Percentiles rank a stretch among this genome's conserved stretches.
Conservation (phyloP, 2,797 vertebrate genomes). For the Picus viridis region DNA sequence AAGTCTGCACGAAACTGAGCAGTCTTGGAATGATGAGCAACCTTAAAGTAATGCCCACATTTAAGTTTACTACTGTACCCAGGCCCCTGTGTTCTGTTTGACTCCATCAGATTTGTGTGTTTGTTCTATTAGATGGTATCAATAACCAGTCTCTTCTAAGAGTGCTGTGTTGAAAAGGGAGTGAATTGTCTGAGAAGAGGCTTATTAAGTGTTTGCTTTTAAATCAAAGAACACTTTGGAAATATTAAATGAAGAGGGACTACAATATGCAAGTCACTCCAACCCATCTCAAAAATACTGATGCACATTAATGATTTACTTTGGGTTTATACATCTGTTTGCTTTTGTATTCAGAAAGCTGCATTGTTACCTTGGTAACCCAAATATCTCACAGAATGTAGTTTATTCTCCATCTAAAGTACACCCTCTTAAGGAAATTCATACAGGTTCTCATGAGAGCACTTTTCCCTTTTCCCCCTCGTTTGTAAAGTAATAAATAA, state of each 20-base stretch:
- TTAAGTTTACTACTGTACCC: conserved; percentile 32
- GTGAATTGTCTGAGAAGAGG: conserved; percentile 60
- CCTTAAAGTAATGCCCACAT: not conserved
- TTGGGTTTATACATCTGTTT: conserved; percentile 68
- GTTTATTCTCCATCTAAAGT: conserved; percentile 64
- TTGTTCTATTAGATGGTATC: conserved; percentile 68
- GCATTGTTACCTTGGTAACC: conserved; percentile 71
- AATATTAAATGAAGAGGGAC: conserved; percentile 68
- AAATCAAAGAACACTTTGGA: conserved; percentile 75
- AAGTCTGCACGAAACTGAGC: not conserved
- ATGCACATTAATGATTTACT: conserved; percentile 82
- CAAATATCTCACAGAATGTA: conserved; percentile 44
- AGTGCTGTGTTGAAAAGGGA: conserved; percentile 30
- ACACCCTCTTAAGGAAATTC: conserved; percentile 73
- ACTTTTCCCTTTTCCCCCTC: conserved; percentile 11
- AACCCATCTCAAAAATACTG: conserved; percentile 61
- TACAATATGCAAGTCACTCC: conserved; percentile 55
- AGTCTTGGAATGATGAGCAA: not conserved
- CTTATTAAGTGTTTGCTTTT: conserved; percentile 77
- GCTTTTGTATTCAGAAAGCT: conserved; percentile 53
- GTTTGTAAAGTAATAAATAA: conserved; percentile 73
- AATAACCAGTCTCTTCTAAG: conserved; percentile 29
- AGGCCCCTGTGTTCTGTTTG: conserved; percentile 11
- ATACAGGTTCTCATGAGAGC: conserved; percentile 38
- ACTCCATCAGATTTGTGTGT: conserved; percentile 49